Evolutionary conservation across 1,140 invertebrate species (phyloP).

Genomic region (Parasteatoda tepidariorum): DNA sequence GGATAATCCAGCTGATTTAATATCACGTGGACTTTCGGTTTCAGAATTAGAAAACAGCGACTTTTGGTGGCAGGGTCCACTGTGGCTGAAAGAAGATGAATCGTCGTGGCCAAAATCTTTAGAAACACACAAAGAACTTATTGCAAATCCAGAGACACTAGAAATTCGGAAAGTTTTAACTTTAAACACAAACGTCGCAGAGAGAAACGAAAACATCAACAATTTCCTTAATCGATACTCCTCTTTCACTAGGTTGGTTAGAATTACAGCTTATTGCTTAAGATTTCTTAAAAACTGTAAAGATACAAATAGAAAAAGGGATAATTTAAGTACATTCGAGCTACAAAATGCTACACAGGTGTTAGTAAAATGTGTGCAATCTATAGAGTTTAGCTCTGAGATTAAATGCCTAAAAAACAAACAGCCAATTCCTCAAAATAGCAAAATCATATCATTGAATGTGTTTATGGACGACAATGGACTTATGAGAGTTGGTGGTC

Average conservation of each 20-base stretch:
- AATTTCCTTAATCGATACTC: background rate
- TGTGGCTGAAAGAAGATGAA: background rate
- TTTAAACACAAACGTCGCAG: background rate
- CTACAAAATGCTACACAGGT: background rate
- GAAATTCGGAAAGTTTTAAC: background rate
- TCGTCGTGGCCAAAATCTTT: background rate
- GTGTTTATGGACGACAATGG: background rate
- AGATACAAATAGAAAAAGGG: background rate
- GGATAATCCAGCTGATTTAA: background rate
- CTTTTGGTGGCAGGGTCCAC: slow-evolving; percentile 6
- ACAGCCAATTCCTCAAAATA: background rate
- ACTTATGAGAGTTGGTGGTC: background rate
- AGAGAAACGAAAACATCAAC: background rate
- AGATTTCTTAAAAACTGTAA: background rate
- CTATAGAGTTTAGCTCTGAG: background rate
- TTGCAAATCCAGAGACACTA: background rate
- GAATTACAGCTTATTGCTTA: background rate
- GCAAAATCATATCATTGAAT: background rate
- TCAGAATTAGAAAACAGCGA: background rate
- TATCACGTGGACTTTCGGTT: background rate
- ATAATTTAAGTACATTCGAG: background rate
- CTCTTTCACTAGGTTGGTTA: background rate
- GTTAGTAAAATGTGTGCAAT: background rate
- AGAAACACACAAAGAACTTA: background rate
- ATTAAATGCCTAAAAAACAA: background rate